phyloP scores from a whole-genome alignment of 2,113 vertebrate species.

The Camelus bactrianus region DNA sequence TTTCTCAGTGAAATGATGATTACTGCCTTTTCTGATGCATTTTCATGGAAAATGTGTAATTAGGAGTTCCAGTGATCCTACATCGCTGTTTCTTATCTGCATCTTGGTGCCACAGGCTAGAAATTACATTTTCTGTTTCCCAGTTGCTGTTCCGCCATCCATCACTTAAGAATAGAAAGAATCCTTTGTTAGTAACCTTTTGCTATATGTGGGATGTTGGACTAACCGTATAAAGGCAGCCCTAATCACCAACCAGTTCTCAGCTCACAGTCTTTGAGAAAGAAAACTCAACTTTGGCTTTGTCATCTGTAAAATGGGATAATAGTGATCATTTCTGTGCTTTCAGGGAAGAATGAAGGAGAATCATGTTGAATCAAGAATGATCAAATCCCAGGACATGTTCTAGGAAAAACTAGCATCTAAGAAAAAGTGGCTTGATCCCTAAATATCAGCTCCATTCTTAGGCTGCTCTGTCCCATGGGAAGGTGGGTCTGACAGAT shows the following conservation, averaged over 20 bases:
- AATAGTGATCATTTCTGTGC: not conserved
- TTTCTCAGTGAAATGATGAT: not conserved
- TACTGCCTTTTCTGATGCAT: not conserved
- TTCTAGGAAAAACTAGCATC: not conserved
- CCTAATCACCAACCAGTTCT: not conserved
- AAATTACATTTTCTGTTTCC: not conserved
- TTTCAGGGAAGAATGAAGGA: not conserved
- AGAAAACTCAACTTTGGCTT: not conserved
- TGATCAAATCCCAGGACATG: not conserved
- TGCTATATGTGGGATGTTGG: not conserved
- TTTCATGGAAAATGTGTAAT: not conserved
- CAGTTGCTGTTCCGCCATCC: not conserved
- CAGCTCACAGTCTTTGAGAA: no score
- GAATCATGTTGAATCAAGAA: not conserved
- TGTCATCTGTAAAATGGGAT: not conserved
- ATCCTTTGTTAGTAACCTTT: not conserved
- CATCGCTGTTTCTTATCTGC: not conserved
- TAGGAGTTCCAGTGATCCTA: no score
- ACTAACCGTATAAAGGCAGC: no score
- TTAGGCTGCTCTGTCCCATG: not conserved
- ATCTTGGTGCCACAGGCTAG: not conserved
- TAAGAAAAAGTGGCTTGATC: not conserved
- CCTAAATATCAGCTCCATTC: not conserved
- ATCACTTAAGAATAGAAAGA: no score
- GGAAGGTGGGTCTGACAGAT: not conserved